These are phyloP conservation scores for Drosophila neonasuta DNA, from an alignment of 2,888 invertebrate genomes.

Conservation along the genomic window DNA sequence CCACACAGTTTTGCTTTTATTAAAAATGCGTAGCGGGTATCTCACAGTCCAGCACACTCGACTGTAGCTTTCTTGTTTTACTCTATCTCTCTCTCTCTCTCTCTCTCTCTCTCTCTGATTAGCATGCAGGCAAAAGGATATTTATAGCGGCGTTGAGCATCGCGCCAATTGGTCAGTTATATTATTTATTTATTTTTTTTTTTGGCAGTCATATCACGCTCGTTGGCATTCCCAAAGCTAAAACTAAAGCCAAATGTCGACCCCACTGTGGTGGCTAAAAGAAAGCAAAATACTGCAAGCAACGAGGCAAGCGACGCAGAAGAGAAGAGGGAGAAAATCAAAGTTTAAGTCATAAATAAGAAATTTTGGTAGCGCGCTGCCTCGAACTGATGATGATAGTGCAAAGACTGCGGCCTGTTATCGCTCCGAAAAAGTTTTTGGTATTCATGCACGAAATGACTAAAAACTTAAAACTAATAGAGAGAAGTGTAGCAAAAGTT, in stretches of 20 bases:
- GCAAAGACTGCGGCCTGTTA: constrained; percentile 67
- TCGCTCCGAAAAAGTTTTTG: constrained; percentile 66
- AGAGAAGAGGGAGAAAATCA: constrained; percentile 52
- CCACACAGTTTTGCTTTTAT: no score
- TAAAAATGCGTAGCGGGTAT: no score
- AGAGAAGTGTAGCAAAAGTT: constrained; percentile 70
- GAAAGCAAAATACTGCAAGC: constrained; percentile 7
- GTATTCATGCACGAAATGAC: constrained; percentile 74
- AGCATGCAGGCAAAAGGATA: constrained; percentile 18
- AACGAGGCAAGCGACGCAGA: not conserved
- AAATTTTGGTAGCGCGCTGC: constrained; percentile 45
- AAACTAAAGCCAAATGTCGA: constrained; percentile 34
- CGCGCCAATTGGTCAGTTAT: constrained; percentile 16
- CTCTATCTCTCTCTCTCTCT: no score
- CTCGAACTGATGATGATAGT: constrained; percentile 56
- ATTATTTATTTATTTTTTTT: not conserved
- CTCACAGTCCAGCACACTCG: no score
- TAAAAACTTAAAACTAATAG: constrained; percentile 75
- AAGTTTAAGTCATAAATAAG: constrained; percentile 72
- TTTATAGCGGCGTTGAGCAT: constrained; percentile 4
- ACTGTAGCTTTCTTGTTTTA: not conserved
- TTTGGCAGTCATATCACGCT: constrained; percentile 47
- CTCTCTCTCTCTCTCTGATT: constrained; percentile 8
- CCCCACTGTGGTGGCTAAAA: not conserved
- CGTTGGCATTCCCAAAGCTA: constrained; percentile 14